Evolutionary conservation across 2,113 vertebrate species (phyloP).

Genomic region (Oncorhynchus gorbuscha): DNA sequence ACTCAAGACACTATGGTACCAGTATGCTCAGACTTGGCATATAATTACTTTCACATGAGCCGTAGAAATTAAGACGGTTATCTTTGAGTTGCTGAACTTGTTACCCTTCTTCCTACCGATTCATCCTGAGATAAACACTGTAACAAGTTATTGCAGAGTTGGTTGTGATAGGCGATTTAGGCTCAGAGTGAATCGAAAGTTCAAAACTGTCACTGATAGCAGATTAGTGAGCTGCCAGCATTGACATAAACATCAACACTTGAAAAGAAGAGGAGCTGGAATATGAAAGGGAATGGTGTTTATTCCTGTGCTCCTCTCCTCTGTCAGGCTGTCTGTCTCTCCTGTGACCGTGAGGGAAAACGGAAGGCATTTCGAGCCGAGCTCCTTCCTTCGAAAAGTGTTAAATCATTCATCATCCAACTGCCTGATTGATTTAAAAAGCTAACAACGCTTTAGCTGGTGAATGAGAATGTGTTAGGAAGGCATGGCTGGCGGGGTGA

Average conservation of each 20-base stretch:
- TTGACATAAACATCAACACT: constrained; percentile 53
- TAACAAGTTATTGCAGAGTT: constrained; percentile 13
- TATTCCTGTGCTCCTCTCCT: constrained; percentile 68
- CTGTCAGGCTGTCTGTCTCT: constrained; percentile 72
- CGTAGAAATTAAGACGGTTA: too few relatives aligned
- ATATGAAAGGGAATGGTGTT: constrained; percentile 75
- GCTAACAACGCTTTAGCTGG: constrained; percentile 66
- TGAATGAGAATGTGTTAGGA: constrained; percentile 29
- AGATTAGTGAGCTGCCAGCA: constrained; percentile 53
- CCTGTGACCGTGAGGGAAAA: constrained; percentile 58
- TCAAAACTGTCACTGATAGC: constrained; percentile 49
- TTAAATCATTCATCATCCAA: constrained; percentile 80
- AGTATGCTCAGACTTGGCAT: too few relatives aligned
- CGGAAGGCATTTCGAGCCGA: constrained; percentile 64
- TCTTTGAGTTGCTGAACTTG: not conserved
- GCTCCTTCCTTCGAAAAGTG: constrained; percentile 66
- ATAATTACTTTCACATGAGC: too few relatives aligned
- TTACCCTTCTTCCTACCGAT: not conserved
- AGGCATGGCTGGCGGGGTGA: constrained; percentile 62
- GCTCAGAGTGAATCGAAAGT: not conserved
- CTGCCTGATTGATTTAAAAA: constrained; percentile 79
- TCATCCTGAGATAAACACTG: constrained; percentile 35
- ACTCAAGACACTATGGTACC: too few relatives aligned
- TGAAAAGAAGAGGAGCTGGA: constrained; percentile 61
- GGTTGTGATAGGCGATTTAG: not conserved